Conservation (phyloP, 2,113 vertebrate genomes). For the Burhinus bistriatus region DNA sequence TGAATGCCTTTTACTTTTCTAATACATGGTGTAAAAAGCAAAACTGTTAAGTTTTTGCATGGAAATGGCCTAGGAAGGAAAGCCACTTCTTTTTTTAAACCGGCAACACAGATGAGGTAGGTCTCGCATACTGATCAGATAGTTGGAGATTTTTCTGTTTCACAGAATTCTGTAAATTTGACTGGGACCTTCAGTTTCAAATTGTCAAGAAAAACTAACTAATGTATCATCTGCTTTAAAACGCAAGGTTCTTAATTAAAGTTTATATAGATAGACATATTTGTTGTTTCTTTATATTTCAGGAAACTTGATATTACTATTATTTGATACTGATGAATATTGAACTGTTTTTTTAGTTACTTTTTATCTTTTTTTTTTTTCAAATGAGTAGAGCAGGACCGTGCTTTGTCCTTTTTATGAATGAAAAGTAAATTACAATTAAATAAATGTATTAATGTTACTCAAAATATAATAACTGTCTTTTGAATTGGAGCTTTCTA, state of each 20-base stretch:
- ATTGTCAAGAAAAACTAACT: slow-evolving; percentile 69
- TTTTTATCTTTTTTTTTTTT: slow-evolving; percentile 78
- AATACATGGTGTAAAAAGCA: slow-evolving; percentile 73
- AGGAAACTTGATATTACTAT: slow-evolving; percentile 75
- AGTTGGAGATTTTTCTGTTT: slow-evolving; percentile 70
- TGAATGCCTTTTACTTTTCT: slow-evolving; percentile 88
- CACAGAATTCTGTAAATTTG: slow-evolving; percentile 66
- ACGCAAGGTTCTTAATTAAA: slow-evolving; percentile 81
- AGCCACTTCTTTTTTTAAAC: slow-evolving; percentile 67
- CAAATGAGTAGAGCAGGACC: slow-evolving; percentile 77
- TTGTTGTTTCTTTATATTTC: slow-evolving; percentile 82
- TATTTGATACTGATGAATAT: slow-evolving; percentile 80
- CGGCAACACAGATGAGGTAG: slow-evolving; percentile 57
- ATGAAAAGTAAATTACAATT: slow-evolving; percentile 80
- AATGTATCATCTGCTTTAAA: slow-evolving; percentile 76
- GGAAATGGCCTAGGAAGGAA: slow-evolving; percentile 72
- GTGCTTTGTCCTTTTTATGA: slow-evolving; percentile 82
- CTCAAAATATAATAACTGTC: slow-evolving; percentile 68
- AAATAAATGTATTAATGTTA: slow-evolving; percentile 85
- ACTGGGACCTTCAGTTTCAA: slow-evolving; percentile 79
- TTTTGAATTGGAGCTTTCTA: slow-evolving; percentile 70
- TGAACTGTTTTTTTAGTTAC: slow-evolving; percentile 77
- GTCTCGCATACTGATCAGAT: slow-evolving; percentile 64
- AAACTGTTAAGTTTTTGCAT: slow-evolving; percentile 80
- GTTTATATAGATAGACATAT: slow-evolving; percentile 83